Conservation (phyloP, 1,140 invertebrate species). For the Temnothorax nylanderi region DNA sequence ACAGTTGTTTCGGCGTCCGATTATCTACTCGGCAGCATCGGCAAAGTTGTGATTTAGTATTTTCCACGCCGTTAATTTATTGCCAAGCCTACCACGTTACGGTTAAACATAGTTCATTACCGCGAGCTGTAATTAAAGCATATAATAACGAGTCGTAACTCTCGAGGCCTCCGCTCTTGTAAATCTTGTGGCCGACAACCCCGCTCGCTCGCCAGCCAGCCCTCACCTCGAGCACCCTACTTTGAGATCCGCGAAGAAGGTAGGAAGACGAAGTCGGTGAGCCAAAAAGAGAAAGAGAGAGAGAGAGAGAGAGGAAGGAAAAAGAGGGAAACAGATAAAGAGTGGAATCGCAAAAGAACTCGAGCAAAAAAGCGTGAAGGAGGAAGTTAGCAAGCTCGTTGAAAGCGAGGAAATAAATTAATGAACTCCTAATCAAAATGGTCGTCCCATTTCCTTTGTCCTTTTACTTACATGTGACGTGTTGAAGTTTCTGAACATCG, state of each 20-base stretch:
- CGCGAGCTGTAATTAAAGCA: slow-evolving; percentile 84
- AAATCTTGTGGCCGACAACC: slow-evolving; percentile 82
- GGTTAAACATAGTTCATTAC: slow-evolving; percentile 85
- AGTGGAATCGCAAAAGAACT: slow-evolving; percentile 27
- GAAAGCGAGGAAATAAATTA: slow-evolving; percentile 59
- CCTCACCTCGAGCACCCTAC: slow-evolving; percentile 65
- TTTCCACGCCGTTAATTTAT: slow-evolving; percentile 85
- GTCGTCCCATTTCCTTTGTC: slow-evolving; percentile 25
- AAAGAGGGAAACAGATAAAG: background rate
- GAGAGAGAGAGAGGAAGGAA: background rate
- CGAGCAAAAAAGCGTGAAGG: slow-evolving; percentile 39
- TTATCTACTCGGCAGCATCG: slow-evolving; percentile 85
- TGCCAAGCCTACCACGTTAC: slow-evolving; percentile 84
- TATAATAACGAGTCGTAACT: slow-evolving; percentile 84
- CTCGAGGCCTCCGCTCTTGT: slow-evolving; percentile 82
- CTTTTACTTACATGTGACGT: slow-evolving; percentile 19
- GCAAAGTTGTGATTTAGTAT: slow-evolving; percentile 85
- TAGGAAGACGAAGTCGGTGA: slow-evolving; percentile 37
- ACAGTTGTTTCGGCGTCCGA: slow-evolving; percentile 81
- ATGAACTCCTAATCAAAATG: slow-evolving; percentile 59
- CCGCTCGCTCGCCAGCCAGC: slow-evolving; percentile 55
- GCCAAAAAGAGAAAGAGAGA: background rate
- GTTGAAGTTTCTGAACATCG: slow-evolving; percentile 28
- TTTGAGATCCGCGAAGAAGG: slow-evolving; percentile 58
- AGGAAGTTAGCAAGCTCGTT: slow-evolving; percentile 60